These are phyloP conservation scores for Sinosuthora webbiana DNA, from an alignment of 2,113 vertebrate species.

Conservation along the genomic window DNA sequence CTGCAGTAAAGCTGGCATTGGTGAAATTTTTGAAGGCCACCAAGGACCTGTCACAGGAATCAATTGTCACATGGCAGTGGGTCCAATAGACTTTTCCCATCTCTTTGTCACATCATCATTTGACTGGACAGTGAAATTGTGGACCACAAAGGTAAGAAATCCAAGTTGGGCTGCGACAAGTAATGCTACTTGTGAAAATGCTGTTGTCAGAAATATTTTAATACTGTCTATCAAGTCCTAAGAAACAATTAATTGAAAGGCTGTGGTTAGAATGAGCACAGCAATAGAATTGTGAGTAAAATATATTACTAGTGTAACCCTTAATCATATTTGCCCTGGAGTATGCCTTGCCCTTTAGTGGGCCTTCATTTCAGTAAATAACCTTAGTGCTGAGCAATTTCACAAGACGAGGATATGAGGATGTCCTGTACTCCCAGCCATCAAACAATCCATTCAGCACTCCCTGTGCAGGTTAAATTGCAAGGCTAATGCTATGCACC, in stretches of 20 bases:
- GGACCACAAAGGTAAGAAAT: slow-evolving; percentile 93
- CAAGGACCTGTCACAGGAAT: slow-evolving; percentile 96
- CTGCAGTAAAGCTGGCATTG: slow-evolving; percentile 94
- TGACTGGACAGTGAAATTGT: slow-evolving; percentile 97
- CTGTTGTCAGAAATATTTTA: background rate
- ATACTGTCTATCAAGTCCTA: background rate
- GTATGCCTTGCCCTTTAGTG: background rate
- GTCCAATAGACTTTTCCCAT: slow-evolving; percentile 94
- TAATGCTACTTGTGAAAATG: background rate
- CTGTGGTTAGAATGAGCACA: background rate
- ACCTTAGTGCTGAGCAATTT: background rate
- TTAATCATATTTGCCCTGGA: background rate
- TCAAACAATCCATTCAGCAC: background rate
- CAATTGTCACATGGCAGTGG: slow-evolving; percentile 94
- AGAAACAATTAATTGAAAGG: background rate
- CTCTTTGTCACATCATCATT: slow-evolving; percentile 97
- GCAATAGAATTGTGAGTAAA: background rate
- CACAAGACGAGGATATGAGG: background rate
- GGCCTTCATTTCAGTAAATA: background rate
- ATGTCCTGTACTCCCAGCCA: background rate
- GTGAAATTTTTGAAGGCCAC: slow-evolving; percentile 96
- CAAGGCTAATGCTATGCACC: background rate
- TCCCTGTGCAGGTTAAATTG: background rate
- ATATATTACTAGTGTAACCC: background rate
- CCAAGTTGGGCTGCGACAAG: background rate